These are phyloP conservation scores for Pecten maximus DNA, from an alignment of 2,888 invertebrate genomes.

Conservation along the genomic window DNA sequence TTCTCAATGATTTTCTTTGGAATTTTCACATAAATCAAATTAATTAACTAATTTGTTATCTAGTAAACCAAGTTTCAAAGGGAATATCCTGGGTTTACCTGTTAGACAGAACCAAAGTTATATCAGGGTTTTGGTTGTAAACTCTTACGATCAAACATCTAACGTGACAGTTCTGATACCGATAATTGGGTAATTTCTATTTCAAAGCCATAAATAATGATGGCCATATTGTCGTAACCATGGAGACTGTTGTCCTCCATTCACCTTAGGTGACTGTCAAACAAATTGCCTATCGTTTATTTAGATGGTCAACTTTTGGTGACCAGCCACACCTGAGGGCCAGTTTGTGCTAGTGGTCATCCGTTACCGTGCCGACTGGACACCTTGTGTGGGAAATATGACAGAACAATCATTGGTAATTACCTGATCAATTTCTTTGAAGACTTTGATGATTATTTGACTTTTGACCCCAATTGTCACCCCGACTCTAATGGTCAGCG, in stretches of 20 bases:
- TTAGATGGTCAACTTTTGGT: background rate
- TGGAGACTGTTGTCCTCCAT: background rate
- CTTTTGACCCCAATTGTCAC: background rate
- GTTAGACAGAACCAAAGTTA: background rate
- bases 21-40: conserved; percentile 30
- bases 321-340: background rate
- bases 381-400: conserved; percentile 13
- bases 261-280: background rate
- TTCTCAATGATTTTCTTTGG: background rate
- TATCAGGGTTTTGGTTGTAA: background rate
- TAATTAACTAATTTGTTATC: conserved; percentile 32
- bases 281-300: background rate
- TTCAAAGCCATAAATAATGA: conserved; percentile 18
- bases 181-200: conserved; percentile 20
- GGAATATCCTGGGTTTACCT: background rate
- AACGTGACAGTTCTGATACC: background rate
- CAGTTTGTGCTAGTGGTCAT: background rate
- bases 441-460: background rate
- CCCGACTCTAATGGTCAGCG: background rate
- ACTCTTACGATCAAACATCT: background rate
- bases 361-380: background rate
- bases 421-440: background rate
- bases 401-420: background rate
- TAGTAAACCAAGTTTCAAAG: background rate
- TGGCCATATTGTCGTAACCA: background rate